These are phyloP conservation scores for Cinara cedri DNA, from an alignment of 2,888 invertebrate species.

Conservation along the genomic window DNA sequence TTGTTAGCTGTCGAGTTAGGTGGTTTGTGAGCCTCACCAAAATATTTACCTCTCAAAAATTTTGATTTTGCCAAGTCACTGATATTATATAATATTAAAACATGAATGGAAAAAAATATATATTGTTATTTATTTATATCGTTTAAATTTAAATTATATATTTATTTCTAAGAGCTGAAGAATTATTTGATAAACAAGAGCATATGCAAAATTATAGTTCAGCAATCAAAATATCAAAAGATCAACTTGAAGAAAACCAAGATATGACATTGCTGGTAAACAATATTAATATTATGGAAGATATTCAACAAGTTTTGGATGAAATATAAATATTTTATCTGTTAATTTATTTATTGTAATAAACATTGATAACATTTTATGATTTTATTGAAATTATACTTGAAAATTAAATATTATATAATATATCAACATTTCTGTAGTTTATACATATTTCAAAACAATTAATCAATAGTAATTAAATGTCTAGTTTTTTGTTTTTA, in stretches of 20 bases:
- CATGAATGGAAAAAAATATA: background rate
- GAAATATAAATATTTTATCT: background rate
- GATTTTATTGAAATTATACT: no score
- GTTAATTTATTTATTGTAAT: no score
- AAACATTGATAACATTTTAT: no score
- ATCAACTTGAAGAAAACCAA: slow-evolving; percentile 35
- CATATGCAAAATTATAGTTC: slow-evolving; percentile 3
- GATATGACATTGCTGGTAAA: background rate
- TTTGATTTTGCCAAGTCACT: no score
- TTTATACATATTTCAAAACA: no score
- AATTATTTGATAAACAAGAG: slow-evolving; percentile 30
- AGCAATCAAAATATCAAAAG: slow-evolving; percentile 30
- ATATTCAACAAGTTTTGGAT: slow-evolving; percentile 4
- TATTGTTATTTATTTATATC: background rate
- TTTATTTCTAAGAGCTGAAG: slow-evolving; percentile 38
- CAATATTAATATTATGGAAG: background rate
- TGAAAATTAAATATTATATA: no score
- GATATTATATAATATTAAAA: background rate
- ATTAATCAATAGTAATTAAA: no score
- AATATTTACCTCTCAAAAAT: no score
- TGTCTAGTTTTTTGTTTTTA: no score
- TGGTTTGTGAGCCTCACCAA: no score
- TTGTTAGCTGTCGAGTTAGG: no score
- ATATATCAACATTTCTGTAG: no score
- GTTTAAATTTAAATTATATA: background rate